Conservation (phyloP, 2,797 vertebrate species). For the Myotis myotis region DNA sequence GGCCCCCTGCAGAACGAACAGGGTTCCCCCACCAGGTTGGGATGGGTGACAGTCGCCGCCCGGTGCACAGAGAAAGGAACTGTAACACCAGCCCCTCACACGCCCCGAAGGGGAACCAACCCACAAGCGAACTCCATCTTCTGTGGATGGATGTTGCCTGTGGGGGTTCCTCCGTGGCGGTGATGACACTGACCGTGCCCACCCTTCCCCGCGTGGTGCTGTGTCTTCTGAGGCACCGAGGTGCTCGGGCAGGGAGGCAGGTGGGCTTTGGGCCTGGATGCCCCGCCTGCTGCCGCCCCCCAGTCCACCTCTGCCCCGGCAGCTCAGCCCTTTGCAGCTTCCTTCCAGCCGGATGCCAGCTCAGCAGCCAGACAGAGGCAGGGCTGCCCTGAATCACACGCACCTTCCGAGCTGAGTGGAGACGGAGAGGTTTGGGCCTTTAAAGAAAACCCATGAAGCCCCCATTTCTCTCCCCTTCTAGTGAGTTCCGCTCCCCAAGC, state of each 20-base stretch:
- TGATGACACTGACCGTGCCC: fast-evolving
- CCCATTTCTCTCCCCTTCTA: not conserved
- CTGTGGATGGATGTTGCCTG: too few species aligned
- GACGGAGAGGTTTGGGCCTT: slow-evolving; percentile 54
- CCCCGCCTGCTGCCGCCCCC: not conserved
- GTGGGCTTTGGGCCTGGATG: not conserved
- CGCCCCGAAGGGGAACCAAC: too few species aligned
- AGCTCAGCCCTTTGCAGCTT: slow-evolving; percentile 69
- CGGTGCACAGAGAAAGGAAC: not conserved
- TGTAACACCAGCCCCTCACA: fast-evolving
- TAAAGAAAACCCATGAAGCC: not conserved
- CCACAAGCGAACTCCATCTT: fast-evolving
- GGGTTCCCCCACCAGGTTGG: not conserved
- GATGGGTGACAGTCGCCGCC: not conserved
- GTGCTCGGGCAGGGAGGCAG: too few species aligned
- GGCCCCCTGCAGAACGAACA: fast-evolving
- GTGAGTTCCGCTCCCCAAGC: slow-evolving; percentile 1
- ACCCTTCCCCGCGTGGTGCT: fast-evolving
- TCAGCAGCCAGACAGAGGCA: slow-evolving; percentile 79
- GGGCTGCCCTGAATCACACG: slow-evolving; percentile 80
- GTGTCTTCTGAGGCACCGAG: not conserved
- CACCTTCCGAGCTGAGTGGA: slow-evolving; percentile 67
- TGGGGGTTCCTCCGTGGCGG: fast-evolving
- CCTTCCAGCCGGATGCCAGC: slow-evolving; percentile 76
- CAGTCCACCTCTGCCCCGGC: fast-evolving